A percentile compares a stretch with the other conserved stretches of the same genome.
These are phyloP conservation scores for Alca torda DNA, from an alignment of 2,797 vertebrate genomes.

Conservation along the genomic window DNA sequence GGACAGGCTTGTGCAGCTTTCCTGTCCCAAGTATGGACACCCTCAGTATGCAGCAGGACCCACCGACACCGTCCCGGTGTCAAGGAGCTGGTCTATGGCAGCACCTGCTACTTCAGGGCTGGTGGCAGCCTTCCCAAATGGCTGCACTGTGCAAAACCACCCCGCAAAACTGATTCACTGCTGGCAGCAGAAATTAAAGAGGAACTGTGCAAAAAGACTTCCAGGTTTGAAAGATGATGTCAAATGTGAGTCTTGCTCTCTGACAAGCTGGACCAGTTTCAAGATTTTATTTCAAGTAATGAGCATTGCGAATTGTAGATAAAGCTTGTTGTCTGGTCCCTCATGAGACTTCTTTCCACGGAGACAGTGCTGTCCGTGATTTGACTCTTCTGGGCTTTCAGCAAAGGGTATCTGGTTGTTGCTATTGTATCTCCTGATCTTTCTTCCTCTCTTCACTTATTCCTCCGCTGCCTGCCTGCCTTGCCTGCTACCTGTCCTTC, in stretches of 20 bases:
- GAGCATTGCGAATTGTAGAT: not conserved
- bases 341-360: not conserved
- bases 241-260: not conserved
- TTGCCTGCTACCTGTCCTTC: not conserved
- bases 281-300: not conserved
- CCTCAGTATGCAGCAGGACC: not conserved
- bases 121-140: not conserved
- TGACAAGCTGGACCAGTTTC: not conserved
- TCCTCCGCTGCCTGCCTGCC: not conserved
- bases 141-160: not conserved
- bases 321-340: not conserved
- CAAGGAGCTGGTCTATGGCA: not conserved
- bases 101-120: not conserved
- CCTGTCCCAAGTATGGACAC: not conserved
- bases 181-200: not conserved
- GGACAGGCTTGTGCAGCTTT: not conserved
- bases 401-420: not conserved
- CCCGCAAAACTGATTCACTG: not conserved
- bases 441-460: not conserved
- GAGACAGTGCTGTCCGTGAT: not conserved
- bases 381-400: not conserved
- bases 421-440: not conserved
- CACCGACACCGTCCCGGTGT: rapidly evolving
- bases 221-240: not conserved
- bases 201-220: not conserved